phyloP scores from a whole-genome alignment of 2,888 invertebrate species.

The Diaphora mendica region DNA sequence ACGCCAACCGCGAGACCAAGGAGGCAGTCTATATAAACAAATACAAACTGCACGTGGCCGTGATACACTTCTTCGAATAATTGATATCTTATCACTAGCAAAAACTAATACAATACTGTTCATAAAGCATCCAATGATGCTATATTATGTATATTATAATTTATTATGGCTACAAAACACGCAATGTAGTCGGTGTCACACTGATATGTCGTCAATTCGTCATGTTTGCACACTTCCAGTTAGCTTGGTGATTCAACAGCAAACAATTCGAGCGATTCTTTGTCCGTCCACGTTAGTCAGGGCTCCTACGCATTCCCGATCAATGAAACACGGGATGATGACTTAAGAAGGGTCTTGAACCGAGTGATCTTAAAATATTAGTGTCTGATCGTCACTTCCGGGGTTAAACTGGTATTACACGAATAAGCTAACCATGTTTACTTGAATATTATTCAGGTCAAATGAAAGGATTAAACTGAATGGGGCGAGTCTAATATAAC shows the following conservation, averaged over 20 bases:
- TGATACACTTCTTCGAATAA: slow-evolving; percentile 23
- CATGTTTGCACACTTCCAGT: slow-evolving; percentile 43
- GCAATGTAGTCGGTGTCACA: slow-evolving; percentile 35
- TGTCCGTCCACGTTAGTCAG: slow-evolving; percentile 58
- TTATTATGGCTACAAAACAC: slow-evolving; percentile 14
- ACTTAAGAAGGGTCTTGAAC: slow-evolving; percentile 33
- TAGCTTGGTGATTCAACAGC: slow-evolving; percentile 51
- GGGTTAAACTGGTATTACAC: slow-evolving; percentile 44
- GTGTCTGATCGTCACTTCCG: slow-evolving; percentile 44
- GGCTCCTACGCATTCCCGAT: slow-evolving; percentile 61
- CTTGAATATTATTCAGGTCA: slow-evolving; percentile 21
- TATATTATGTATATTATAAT: background rate
- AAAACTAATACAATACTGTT: background rate
- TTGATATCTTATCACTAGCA: background rate
- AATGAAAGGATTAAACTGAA: too few relatives aligned
- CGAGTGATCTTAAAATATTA: slow-evolving; percentile 43
- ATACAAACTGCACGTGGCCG: slow-evolving; percentile 22
- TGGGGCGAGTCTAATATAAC: too few relatives aligned
- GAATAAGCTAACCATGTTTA: slow-evolving; percentile 33
- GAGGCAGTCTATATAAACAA: too few relatives aligned
- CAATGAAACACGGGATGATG: slow-evolving; percentile 57
- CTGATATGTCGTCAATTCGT: slow-evolving; percentile 32
- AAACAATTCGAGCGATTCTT: slow-evolving; percentile 53
- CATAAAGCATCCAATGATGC: slow-evolving; percentile 18
- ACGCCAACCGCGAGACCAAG: too few relatives aligned